These are phyloP conservation scores for Pelobates cultripes DNA, from an alignment of 2,797 vertebrate genomes.

Conservation along the genomic window DNA sequence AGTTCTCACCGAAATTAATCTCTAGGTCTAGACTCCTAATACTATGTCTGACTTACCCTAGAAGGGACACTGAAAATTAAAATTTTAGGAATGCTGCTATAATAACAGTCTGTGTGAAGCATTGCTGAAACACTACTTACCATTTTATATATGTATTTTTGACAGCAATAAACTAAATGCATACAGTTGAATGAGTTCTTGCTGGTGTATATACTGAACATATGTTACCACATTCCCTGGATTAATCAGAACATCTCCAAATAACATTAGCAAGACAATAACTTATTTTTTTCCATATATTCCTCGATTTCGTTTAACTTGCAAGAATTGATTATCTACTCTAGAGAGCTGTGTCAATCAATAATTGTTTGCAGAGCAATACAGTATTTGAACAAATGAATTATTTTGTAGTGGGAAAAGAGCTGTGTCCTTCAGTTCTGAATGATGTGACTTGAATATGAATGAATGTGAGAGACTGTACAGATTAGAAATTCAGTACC, in stretches of 20 bases:
- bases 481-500: neutral
- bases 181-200: too few species aligned
- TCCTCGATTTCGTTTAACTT: constrained; percentile 65
- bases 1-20: too few species aligned
- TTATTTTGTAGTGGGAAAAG: constrained; percentile 66
- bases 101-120: too few species aligned
- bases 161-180: too few species aligned
- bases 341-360: constrained; percentile 66
- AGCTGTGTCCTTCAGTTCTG: constrained; percentile 47
- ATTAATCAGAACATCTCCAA: constrained; percentile 26
- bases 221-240: neutral
- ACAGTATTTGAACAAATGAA: constrained; percentile 66
- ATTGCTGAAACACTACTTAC: too few species aligned
- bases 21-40: too few species aligned
- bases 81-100: too few species aligned
- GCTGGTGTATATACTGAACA: neutral
- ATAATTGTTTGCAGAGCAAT: constrained; percentile 70
- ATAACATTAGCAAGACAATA: constrained; percentile 43
- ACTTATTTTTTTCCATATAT: constrained; percentile 65
- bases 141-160: too few species aligned
- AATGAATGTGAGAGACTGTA: neutral
- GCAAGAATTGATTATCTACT: constrained; percentile 66
- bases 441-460: constrained; percentile 25
- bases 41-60: too few species aligned
- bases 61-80: too few species aligned